Evolutionary conservation across 2,888 invertebrate genomes (phyloP).

Genomic region (Erebia epiphron): DNA sequence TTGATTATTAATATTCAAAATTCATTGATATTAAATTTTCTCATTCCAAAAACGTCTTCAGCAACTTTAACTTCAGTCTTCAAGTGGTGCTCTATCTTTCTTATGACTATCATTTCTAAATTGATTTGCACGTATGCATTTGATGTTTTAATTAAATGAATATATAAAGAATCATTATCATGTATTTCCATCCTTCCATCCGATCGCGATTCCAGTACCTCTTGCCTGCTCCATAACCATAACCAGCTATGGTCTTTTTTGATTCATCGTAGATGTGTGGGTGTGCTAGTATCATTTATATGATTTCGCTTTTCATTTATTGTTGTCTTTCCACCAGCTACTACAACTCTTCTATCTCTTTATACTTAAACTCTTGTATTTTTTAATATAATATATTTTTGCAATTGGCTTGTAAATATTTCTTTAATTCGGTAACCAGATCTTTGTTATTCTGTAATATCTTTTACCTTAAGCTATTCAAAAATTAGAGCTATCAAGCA

Average conservation of each 20-base stretch:
- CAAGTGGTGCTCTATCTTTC: conserved; percentile 13
- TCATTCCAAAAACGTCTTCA: conserved; percentile 13
- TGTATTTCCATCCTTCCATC: conserved; percentile 49
- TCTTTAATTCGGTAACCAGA: background rate
- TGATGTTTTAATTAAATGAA: conserved; percentile 27
- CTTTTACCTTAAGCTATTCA: background rate
- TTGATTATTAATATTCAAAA: too few relatives aligned
- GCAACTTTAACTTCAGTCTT: conserved; percentile 23
- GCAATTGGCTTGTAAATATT: conserved; percentile 8
- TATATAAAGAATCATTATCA: conserved; percentile 24
- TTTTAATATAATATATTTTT: background rate
- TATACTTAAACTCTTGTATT: background rate
- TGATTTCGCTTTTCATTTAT: conserved; percentile 53
- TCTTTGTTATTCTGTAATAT: background rate
- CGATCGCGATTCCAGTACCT: conserved; percentile 50
- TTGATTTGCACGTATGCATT: conserved; percentile 34
- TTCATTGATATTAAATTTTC: background rate
- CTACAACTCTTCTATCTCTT: conserved; percentile 13
- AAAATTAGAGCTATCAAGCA: background rate
- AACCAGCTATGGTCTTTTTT: conserved; percentile 68
- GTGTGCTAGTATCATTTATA: conserved; percentile 62
- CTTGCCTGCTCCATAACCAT: conserved; percentile 56
- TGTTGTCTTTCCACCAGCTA: conserved; percentile 68
- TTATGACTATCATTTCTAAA: conserved; percentile 21
- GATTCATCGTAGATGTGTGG: conserved; percentile 67